phyloP scores from a whole-genome alignment of 2,797 vertebrate species.

The Peromyscus aztecus region DNA sequence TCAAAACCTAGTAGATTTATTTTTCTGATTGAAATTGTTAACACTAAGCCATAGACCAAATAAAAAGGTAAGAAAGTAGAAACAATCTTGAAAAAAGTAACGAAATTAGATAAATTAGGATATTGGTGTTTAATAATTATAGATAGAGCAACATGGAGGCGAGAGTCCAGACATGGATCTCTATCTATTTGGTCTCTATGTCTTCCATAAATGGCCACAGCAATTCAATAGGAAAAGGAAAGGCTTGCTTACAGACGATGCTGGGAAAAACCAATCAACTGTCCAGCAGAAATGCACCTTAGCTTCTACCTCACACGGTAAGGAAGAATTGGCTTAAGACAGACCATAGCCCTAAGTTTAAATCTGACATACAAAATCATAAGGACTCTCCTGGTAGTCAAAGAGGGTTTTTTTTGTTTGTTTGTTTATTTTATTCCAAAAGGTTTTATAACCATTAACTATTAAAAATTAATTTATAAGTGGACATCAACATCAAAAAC shows the following conservation, averaged over 20 bases:
- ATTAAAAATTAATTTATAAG: constrained; percentile 2
- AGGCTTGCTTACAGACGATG: not conserved
- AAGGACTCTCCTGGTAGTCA: no score
- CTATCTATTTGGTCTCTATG: not conserved
- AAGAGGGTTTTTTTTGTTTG: not conserved
- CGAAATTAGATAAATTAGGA: not conserved
- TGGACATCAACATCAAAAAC: not conserved
- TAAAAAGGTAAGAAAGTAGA: not conserved
- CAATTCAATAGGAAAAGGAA: not conserved
- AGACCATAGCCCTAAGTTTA: not conserved
- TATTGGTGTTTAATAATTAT: not conserved
- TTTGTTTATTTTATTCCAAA: not conserved
- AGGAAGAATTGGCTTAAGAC: not conserved
- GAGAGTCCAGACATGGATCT: not conserved
- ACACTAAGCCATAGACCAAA: constrained; percentile 24
- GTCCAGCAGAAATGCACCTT: not conserved
- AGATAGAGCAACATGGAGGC: not conserved
- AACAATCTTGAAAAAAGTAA: not conserved
- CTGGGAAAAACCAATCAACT: not conserved
- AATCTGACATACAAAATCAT: not conserved
- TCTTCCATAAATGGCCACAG: not conserved
- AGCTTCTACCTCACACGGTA: not conserved
- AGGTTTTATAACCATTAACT: not conserved
- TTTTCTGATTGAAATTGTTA: constrained; percentile 2
- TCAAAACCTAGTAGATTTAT: not conserved